Evolutionary conservation across 2,797 vertebrate species (phyloP), one percentile per base, ranked within the genome.

Genomic region (Cephalopachus bancanus): DNA sequence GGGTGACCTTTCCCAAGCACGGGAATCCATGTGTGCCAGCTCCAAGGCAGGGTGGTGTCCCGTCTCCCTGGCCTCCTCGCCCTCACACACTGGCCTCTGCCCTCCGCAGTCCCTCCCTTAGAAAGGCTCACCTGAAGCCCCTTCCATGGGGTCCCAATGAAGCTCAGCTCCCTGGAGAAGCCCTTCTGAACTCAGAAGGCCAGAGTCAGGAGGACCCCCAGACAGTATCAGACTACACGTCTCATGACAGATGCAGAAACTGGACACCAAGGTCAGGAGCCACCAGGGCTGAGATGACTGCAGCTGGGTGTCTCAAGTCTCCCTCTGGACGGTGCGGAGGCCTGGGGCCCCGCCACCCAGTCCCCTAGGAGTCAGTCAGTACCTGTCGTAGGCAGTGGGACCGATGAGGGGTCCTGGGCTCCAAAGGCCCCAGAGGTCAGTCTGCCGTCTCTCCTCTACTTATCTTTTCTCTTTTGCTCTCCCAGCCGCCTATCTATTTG

Each of bases 1-100:
- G 89, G 55, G 87, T 78, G 93, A 69, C 53, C 55, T 88, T 86
- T 90, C 85, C 88, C 69, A 71, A 92, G 89, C 71, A 74, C 33
- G 76, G 83, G 92, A 96, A 97, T 95, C 37, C 3, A 5, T 7
- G 19, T 55, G 89, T 5, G 69, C 0, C 20, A 53, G 87, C 14
- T 12, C 28, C 53, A 15, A 2, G 37, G 12, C 0, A 0, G 72
- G 30, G 55, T 12, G 59, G 33, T 37, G 10, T 49, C 37, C 71
- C 8, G 30, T 26, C n/a, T 81, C 55, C 37, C 17, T 59, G n/a
- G 14, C 53, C 74, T 71, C 22, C n/a, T 17, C 33, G n/a, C 17
- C n/a, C n/a, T 69, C 67, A 17, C n/a, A 71, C 67, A 71, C n/a
- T 71, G 17, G n/a, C n/a, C 67, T 71, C 17, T 44, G n/a, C 22